These are phyloP conservation scores for Karalla daura DNA, from an alignment of 2,797 vertebrate species.

Conservation along the genomic window DNA sequence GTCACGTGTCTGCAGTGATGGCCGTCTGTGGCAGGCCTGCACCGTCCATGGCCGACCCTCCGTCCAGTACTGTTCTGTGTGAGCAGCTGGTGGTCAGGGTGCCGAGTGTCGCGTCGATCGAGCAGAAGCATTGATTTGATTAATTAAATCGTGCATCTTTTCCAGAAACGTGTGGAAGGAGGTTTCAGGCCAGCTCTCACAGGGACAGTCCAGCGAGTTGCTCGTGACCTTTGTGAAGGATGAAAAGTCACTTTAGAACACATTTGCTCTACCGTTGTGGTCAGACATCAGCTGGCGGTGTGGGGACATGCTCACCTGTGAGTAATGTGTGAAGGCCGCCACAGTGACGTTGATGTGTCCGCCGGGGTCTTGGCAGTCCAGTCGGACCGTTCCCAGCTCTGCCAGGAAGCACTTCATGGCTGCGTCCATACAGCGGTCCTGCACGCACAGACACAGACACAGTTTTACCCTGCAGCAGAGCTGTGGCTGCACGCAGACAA, in stretches of 20 bases:
- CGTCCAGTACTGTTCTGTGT: too few species aligned
- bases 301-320: too few species aligned
- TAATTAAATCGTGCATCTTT: fast-evolving
- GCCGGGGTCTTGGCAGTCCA: fast-evolving
- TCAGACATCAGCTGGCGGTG: too few species aligned
- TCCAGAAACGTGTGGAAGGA: fast-evolving
- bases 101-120: too few species aligned
- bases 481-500: slow-evolving; percentile 43
- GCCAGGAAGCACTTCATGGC: slow-evolving; percentile 16
- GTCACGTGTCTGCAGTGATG: not conserved
- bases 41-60: too few species aligned
- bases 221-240: slow-evolving; percentile 5
- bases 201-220: slow-evolving; percentile 1
- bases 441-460: slow-evolving; percentile 13
- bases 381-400: fast-evolving
- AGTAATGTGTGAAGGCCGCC: fast-evolving
- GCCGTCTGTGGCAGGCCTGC: too few species aligned
- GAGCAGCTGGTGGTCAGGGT: too few species aligned
- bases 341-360: fast-evolving
- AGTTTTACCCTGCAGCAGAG: slow-evolving; percentile 21
- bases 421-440: slow-evolving; percentile 3
- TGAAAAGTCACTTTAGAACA: not conserved
- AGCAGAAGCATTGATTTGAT: fast-evolving
- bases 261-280: too few species aligned
- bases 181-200: not conserved